Conservation (phyloP, 37 sponge, comb jelly and placozoan genomes). For the Cladorhizidae sp. region DNA sequence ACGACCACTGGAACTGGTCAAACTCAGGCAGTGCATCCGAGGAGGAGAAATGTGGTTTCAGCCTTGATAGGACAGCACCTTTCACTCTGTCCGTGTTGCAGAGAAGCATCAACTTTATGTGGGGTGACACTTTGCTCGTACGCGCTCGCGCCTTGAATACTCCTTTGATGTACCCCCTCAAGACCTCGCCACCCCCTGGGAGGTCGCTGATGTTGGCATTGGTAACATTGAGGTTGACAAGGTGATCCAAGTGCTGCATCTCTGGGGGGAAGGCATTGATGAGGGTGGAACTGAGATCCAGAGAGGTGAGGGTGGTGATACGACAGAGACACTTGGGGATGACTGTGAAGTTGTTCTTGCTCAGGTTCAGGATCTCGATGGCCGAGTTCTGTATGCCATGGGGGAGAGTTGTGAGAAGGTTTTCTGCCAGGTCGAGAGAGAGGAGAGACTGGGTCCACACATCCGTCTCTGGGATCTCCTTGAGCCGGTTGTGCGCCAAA, state of each 20-base stretch:
- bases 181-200: conserved; percentile 30
- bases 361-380: conserved; percentile 65
- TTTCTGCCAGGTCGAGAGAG: conserved; percentile 61
- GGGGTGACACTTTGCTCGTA: conserved; percentile 61
- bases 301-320: conserved; percentile 64
- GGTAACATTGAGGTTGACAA: conserved; percentile 59
- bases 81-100: conserved; percentile 61
- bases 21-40: conserved; percentile 16
- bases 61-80: conserved; percentile 32
- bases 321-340: conserved; percentile 72
- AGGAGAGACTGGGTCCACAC: conserved; percentile 62
- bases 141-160: conserved; percentile 53
- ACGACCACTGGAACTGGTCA: conserved; percentile 57
- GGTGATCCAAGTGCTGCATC: conserved; percentile 60
- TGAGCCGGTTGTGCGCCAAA: conserved; percentile 57
- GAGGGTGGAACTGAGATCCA: conserved; percentile 59
- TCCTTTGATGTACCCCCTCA: conserved; percentile 31
- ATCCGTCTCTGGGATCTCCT: conserved; percentile 51
- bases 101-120: conserved; percentile 61
- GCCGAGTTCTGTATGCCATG: conserved; percentile 58
- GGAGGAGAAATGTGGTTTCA: conserved; percentile 15
- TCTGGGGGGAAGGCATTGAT: conserved; percentile 63
- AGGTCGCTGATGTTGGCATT: conserved; percentile 52
- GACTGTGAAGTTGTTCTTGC: conserved; percentile 51
- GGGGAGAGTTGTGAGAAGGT: conserved; percentile 61